Evolutionary conservation across 2,797 vertebrate species (phyloP), one percentile per base, ranked within the genome.

Genomic region (Pachyuromys duprasi): DNA sequence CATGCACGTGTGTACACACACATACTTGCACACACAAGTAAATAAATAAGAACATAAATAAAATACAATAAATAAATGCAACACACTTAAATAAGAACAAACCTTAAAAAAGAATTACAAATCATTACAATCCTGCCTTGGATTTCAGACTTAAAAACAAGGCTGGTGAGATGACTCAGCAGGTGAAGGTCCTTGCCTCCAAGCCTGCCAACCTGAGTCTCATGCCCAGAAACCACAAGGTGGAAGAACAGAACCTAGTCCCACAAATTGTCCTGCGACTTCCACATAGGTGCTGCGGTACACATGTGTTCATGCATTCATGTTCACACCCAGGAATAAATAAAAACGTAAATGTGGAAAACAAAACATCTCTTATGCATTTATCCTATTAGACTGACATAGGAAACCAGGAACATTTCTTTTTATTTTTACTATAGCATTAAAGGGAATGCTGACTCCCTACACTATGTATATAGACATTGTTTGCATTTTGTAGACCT

Each of bases 401-500:
- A 24, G 91, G 91, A 93, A 91, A 76, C 65, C 79, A 45, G 33
- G 28, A 22, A 84, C 20, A 31, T 79, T 55, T 75, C 65, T 22
- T 28, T 86, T 86, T 74, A 89, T 39, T 86, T 22, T 74, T 55
- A 89, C 17, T 45, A 4, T 72, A 87, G 36, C 15, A 5, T 24
- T 93, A 74, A 53, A 53, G 57, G 24, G 89, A 33, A 82, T 8
- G 31, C 60, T 57, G 31, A 72, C 39, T 72, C 86, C 86, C 69
- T 89, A 9, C 31, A 4, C 42, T 93, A 39, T 17, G 13, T 11
- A 7, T 57, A n/a, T 67, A 69, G 7, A 0, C 72, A 80, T 79
- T 65, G n/a, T 36, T 94, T 79, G 12, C 55, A 89, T 89, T 93
- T 94, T 91, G 57, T 36, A 75, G 42, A 82, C 15, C 15, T 94